Conservation (phyloP, 2,113 vertebrate genomes). For the Myiozetetes cayanensis region DNA sequence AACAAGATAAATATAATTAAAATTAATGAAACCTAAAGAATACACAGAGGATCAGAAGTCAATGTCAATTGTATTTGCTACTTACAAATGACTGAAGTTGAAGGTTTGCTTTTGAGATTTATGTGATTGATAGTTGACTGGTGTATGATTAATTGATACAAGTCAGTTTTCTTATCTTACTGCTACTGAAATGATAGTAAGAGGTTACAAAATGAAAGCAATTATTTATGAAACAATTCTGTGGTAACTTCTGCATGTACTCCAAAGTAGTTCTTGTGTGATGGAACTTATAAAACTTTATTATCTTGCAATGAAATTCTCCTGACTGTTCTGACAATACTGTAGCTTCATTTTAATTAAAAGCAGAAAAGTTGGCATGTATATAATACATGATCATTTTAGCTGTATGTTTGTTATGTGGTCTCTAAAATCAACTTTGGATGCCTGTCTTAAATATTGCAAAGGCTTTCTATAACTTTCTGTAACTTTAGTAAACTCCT, state of each 20-base stretch:
- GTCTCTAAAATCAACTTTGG: not conserved
- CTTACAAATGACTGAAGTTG: not conserved
- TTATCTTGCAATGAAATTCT: not conserved
- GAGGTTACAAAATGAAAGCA: not conserved
- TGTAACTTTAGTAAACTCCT: not conserved
- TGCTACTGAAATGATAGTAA: not conserved
- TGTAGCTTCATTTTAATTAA: not conserved
- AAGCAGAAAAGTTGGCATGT: not conserved
- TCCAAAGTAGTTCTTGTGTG: not conserved
- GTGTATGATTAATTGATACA: not conserved
- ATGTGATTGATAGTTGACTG: not conserved
- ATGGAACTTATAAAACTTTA: not conserved
- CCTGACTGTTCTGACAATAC: not conserved
- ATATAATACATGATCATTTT: not conserved
- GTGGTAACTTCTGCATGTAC: not conserved
- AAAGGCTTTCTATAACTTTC: not conserved
- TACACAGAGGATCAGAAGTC: not conserved
- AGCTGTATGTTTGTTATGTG: not conserved
- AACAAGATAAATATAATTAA: conserved; percentile 49
- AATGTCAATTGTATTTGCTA: not conserved
- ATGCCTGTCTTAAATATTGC: not conserved
- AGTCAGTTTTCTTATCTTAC: not conserved
- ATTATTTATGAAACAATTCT: not conserved
- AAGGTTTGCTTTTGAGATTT: not conserved
- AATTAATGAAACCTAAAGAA: conserved; percentile 50